A percentile compares a stretch with the other conserved stretches of the same genome.
Conservation (phyloP, 1,140 invertebrate species). For the Drosophila guanche region DNA sequence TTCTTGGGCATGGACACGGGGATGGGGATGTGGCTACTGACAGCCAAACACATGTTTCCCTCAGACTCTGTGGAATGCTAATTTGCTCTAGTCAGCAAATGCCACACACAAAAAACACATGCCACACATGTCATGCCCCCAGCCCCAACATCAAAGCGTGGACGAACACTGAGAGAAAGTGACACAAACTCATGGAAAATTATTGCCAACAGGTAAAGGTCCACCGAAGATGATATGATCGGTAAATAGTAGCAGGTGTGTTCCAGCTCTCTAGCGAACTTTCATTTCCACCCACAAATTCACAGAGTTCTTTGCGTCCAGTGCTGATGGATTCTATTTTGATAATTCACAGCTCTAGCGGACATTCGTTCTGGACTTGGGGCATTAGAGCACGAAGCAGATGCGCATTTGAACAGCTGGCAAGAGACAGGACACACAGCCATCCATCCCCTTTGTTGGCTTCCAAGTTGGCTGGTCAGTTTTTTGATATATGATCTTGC, state of each 20-base stretch:
- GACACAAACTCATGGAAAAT: background rate
- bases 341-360: too few relatives aligned
- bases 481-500: conserved; percentile 41
- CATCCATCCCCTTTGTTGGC: background rate
- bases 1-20: background rate
- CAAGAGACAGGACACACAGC: conserved; percentile 27
- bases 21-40: conserved; percentile 13
- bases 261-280: too few relatives aligned
- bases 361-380: conserved; percentile 24
- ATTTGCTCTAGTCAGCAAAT: conserved; percentile 67
- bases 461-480: conserved; percentile 14
- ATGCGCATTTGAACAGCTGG: conserved; percentile 17
- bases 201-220: background rate
- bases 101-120: conserved; percentile 34
- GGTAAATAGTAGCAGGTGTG: too few relatives aligned
- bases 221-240: too few relatives aligned
- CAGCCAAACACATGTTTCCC: conserved; percentile 70
- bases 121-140: too few relatives aligned
- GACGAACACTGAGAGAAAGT: background rate
- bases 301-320: background rate
- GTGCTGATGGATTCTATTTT: too few relatives aligned
- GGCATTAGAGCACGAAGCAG: conserved; percentile 16
- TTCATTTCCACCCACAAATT: background rate
- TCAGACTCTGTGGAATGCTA: conserved; percentile 48
- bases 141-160: conserved; percentile 1